Conservation (phyloP, 2,113 vertebrate species). For the Centropus bengalensis region DNA sequence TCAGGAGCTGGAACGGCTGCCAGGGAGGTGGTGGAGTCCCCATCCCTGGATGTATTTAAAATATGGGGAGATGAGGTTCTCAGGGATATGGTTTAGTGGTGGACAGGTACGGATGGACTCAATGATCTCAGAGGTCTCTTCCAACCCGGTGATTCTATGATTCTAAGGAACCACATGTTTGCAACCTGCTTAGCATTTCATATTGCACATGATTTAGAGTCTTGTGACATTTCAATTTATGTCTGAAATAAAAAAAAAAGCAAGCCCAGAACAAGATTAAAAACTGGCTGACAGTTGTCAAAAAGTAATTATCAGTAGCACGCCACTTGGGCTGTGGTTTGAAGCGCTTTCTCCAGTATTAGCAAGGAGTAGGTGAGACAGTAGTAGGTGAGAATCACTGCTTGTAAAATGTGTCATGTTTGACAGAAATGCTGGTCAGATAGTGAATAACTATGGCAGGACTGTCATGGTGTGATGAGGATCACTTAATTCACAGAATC, state of each 20-base stretch:
- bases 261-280: not conserved
- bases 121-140: too few relatives aligned
- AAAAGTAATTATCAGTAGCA: not conserved
- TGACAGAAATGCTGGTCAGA: not conserved
- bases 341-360: not conserved
- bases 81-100: too few relatives aligned
- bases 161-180: not conserved
- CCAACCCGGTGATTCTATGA: too few relatives aligned
- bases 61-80: too few relatives aligned
- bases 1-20: too few relatives aligned
- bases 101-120: too few relatives aligned
- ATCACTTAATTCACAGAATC: not conserved
- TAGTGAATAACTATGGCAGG: not conserved
- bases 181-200: not conserved
- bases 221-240: not conserved
- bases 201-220: not conserved
- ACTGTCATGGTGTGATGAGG: not conserved
- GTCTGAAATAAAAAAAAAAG: not conserved
- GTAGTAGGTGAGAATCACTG: not conserved
- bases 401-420: not conserved
- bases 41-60: too few relatives aligned
- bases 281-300: not conserved
- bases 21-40: too few relatives aligned
- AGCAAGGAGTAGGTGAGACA: not conserved
- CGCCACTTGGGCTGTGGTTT: not conserved